Percentiles rank a stretch among this genome's conserved stretches.
Conservation (phyloP, 2,888 invertebrate genomes). For the Cheilosia soror region DNA sequence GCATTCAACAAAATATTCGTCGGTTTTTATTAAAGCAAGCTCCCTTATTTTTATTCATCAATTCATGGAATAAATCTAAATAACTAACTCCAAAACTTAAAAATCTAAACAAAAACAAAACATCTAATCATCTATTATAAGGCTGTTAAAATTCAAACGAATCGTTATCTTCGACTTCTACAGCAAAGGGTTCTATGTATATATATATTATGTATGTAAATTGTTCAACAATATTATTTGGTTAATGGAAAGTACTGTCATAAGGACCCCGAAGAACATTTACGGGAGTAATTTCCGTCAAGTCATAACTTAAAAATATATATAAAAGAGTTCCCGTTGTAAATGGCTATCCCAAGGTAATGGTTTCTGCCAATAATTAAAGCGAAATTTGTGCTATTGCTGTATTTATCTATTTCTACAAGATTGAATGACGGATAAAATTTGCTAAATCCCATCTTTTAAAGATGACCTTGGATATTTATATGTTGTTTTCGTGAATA, state of each 20-base stretch:
- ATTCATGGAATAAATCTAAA: slow-evolving; percentile 31
- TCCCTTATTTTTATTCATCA: slow-evolving; percentile 37
- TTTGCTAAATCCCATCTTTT: slow-evolving; percentile 23
- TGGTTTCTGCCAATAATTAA: neutral
- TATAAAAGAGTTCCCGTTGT: slow-evolving; percentile 3
- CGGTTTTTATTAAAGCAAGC: slow-evolving; percentile 38
- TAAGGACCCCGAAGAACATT: neutral
- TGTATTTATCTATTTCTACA: slow-evolving; percentile 30
- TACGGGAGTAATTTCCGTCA: neutral
- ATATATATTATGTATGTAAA: neutral
- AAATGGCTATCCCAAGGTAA: neutral
- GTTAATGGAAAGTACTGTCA: slow-evolving; percentile 5
- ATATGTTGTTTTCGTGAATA: slow-evolving; percentile 21
- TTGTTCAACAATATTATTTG: slow-evolving; percentile 22
- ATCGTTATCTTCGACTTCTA: neutral
- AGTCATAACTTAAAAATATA: neutral
- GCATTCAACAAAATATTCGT: slow-evolving; percentile 20
- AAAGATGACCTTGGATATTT: slow-evolving; percentile 50
- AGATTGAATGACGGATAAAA: slow-evolving; percentile 31
- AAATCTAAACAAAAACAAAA: slow-evolving; percentile 34
- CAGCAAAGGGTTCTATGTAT: slow-evolving; percentile 7
- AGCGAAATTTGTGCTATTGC: slow-evolving; percentile 46
- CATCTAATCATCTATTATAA: slow-evolving; percentile 11
- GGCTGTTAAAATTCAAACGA: slow-evolving; percentile 4
- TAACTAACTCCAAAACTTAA: slow-evolving; percentile 26